Percentiles rank a stretch among this genome's conserved stretches.
Conservation (phyloP, 2,797 vertebrate species). For the Molossus molossus region DNA sequence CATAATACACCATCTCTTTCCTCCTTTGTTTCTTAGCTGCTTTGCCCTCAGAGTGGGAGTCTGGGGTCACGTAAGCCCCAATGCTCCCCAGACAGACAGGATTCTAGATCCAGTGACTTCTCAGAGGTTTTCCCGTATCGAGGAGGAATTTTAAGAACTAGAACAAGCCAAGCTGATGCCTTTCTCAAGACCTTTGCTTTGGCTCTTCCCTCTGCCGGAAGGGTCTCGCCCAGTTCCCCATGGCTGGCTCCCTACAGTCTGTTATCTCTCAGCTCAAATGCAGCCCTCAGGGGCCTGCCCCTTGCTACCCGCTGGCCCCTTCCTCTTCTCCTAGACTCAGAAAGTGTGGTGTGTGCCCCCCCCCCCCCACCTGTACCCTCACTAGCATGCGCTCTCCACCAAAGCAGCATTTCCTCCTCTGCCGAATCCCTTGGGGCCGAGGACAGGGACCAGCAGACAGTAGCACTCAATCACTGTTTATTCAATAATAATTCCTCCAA, state of each 20-base stretch:
- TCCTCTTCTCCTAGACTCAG: neutral
- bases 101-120: neutral
- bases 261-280: neutral
- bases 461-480: neutral
- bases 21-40: neutral
- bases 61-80: neutral
- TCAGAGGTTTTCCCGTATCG: neutral
- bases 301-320: accelerated
- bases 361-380: neutral
- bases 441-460: neutral
- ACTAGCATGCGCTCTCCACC: accelerated
- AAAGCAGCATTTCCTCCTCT: neutral
- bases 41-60: neutral
- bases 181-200: neutral
- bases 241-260: neutral
- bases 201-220: neutral
- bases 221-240: accelerated
- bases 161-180: neutral
- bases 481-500: neutral
- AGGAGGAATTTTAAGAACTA: neutral
- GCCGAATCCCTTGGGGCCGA: neutral
- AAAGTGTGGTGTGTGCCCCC: neutral
- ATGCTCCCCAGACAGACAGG: neutral
- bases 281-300: accelerated
- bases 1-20: accelerated